phyloP scores from a whole-genome alignment of 2,797 vertebrate species.

The Bovichtus variegatus region DNA sequence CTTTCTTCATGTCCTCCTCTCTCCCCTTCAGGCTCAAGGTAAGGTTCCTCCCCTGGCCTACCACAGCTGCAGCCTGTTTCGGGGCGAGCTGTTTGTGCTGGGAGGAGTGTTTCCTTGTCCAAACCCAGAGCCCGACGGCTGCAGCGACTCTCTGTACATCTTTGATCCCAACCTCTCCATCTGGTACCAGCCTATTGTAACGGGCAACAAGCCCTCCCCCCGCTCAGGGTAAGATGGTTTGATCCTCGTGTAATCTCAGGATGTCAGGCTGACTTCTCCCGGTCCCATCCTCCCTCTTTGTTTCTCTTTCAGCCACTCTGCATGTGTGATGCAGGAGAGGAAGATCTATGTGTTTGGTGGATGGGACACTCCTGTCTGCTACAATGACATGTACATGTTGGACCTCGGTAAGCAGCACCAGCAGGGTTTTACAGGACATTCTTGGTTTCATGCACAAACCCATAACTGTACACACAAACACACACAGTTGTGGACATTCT shows the following conservation, averaged over 20 bases:
- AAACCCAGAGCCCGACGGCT: conserved; percentile 85
- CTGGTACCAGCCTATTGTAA: conserved; percentile 89
- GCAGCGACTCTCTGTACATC: conserved; percentile 89
- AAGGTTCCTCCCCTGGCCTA: conserved; percentile 87
- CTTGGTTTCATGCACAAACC: background rate
- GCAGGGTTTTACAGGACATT: background rate
- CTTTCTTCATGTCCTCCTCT: background rate
- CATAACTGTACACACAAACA: background rate
- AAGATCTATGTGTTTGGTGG: conserved; percentile 89
- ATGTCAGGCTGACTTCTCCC: background rate
- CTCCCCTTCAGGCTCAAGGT: conserved; percentile 80
- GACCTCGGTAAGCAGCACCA: conserved; percentile 83
- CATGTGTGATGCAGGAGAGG: conserved; percentile 86
- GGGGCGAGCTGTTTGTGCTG: conserved; percentile 87
- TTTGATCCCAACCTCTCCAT: conserved; percentile 88
- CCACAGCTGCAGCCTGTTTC: conserved; percentile 87
- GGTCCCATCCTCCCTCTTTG: background rate
- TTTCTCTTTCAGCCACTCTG: conserved; percentile 82
- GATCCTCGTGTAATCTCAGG: background rate
- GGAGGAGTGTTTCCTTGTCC: conserved; percentile 86
- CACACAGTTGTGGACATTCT: no score
- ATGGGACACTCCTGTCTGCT: conserved; percentile 90
- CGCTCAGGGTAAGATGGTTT: conserved; percentile 75
- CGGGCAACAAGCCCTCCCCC: conserved; percentile 82
- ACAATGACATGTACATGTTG: conserved; percentile 87